phyloP scores from a whole-genome alignment of 2,113 vertebrate genomes.

The Dinomys branickii region DNA sequence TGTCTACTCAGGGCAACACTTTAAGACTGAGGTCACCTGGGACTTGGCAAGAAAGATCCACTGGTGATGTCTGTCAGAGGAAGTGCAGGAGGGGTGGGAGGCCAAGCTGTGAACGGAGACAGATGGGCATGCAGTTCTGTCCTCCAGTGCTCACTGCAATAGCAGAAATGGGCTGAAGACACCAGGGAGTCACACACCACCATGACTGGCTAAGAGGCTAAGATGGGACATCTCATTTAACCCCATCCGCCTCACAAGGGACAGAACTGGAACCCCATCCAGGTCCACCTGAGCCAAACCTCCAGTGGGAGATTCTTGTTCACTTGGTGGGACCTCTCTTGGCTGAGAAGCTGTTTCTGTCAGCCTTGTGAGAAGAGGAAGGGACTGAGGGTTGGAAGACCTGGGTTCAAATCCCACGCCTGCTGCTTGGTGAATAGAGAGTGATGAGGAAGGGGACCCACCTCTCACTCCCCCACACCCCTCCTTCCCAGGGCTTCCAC shows the following conservation, averaged over 20 bases:
- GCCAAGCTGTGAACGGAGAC: not conserved
- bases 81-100: too few species aligned
- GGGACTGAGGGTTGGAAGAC: not conserved
- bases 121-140: not conserved
- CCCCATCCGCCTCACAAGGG: not conserved
- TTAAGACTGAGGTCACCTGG: not conserved
- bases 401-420: not conserved
- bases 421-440: not conserved
- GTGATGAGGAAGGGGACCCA: not conserved
- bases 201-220: not conserved
- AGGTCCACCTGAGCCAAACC: not conserved
- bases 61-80: not conserved
- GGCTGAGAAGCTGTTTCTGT: not conserved
- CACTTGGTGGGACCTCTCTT: not conserved
- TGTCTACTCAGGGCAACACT: not conserved
- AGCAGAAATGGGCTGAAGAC: not conserved
- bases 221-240: not conserved
- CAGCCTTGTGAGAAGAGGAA: not conserved
- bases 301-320: not conserved
- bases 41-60: not conserved
- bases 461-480: not conserved
- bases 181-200: not conserved
- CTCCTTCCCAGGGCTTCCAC: not conserved
- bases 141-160: not conserved
- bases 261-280: not conserved